Evolutionary conservation across 2,113 vertebrate genomes (phyloP), one percentile per base, ranked within the genome.

Genomic region (Macrotus californicus): DNA sequence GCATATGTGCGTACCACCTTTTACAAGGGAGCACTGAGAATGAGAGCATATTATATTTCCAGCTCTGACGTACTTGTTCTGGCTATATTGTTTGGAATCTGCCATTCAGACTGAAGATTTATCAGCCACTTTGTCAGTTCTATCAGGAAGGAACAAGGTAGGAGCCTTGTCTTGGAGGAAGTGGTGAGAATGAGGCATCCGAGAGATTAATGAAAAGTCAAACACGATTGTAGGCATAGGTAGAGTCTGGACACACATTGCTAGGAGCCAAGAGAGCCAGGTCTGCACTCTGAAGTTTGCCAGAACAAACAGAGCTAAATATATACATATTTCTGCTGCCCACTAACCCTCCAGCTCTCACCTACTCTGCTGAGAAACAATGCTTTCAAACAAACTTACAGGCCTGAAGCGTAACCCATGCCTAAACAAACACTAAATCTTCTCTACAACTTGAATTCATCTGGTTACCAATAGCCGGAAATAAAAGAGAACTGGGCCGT

Each of bases 231-330:
- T 15, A 85, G 75, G 50, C 10, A 0, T 43, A 64, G 70, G 54
- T 52, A 85, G 89, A 89, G n/a, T 70, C 84, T 89, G 59, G 77
- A 67, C 54, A 84, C 79, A 83, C 79, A 24, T 19, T 86, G 48
- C 69, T 86, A 41, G 79, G 67, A 83, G 54, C 77, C 36, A 61
- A 70, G 73, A 67, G 16, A n/a, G 34, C 39, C 85, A 67, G 72
- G 21, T 72, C 84, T 75, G 90, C 14, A 7, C n/a, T 85, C 76
- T 79, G 89, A 94, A 84, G 82, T 94, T 69, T 84, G 82, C 96
- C 79, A 85, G 72, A 91, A 94, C 48, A 96, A 93, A 96, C 92
- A 95, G 82, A 96, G 82, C 91, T 96, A 96, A 96, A 94, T 93
- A 84, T 84, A 87, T 46, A 91, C 87, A 76, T 91, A 93, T 96